Conservation (phyloP, 2,113 vertebrate genomes). For the Laterallus jamaicensis region DNA sequence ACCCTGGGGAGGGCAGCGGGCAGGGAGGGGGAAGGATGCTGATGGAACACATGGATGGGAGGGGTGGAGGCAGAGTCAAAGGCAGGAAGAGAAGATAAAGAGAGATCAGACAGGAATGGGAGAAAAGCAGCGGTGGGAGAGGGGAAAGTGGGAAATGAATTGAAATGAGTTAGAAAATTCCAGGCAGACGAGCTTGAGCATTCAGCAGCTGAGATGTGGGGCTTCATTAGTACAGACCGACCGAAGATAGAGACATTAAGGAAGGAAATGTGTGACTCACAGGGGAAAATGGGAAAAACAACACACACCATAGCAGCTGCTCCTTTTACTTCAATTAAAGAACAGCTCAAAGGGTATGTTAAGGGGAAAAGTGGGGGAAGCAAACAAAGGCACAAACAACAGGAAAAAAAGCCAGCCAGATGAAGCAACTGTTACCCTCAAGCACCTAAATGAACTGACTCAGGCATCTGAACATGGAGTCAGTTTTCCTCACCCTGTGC, state of each 20-base stretch:
- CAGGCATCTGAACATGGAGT: background rate
- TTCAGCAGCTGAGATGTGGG: conserved; percentile 66
- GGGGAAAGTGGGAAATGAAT: conserved; percentile 36
- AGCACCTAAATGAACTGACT: conserved; percentile 34
- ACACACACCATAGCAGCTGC: conserved; percentile 72
- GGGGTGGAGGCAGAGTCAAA: background rate
- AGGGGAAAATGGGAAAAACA: conserved; percentile 71
- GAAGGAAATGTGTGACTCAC: conserved; percentile 74
- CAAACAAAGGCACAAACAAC: conserved; percentile 37
- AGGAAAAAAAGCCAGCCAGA: conserved; percentile 13
- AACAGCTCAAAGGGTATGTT: conserved; percentile 75
- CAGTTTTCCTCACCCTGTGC: background rate
- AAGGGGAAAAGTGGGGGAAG: conserved; percentile 22
- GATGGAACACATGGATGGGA: background rate
- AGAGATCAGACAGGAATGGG: background rate
- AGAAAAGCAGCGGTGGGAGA: background rate
- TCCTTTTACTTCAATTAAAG: conserved; percentile 73
- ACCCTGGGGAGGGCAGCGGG: background rate
- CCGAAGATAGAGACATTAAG: conserved; percentile 74
- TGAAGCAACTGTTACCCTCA: conserved; percentile 49
- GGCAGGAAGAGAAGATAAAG: background rate
- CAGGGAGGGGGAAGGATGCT: background rate
- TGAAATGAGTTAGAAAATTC: conserved; percentile 49
- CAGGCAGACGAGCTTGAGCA: conserved; percentile 41
- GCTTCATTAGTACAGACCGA: conserved; percentile 73